These are phyloP conservation scores for Eudasyphora cyanicolor DNA, from an alignment of 2,888 invertebrate species.

Conservation along the genomic window DNA sequence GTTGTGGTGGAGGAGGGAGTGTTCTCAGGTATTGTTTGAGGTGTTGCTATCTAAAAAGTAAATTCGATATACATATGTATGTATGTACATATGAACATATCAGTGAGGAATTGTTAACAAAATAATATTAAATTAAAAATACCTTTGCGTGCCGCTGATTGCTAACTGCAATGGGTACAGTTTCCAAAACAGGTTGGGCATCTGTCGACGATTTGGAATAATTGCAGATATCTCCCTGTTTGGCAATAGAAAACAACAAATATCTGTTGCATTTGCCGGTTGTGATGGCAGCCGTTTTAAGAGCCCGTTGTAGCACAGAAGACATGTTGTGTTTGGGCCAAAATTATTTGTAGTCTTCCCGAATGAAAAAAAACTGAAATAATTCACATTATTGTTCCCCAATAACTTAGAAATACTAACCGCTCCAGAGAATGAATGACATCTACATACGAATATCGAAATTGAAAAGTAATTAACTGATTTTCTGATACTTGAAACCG, in stretches of 20 bases:
- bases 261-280: slow-evolving; percentile 37
- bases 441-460: not conserved
- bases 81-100: too few relatives aligned
- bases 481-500: not conserved
- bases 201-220: slow-evolving; percentile 37
- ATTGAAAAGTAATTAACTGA: not conserved
- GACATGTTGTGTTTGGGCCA: slow-evolving; percentile 42
- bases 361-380: not conserved
- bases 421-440: not conserved
- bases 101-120: not conserved
- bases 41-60: slow-evolving; percentile 29
- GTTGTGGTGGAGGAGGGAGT: slow-evolving; percentile 69
- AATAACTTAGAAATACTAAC: not conserved
- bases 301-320: slow-evolving; percentile 46
- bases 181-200: slow-evolving; percentile 30
- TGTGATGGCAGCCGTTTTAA: slow-evolving; percentile 33
- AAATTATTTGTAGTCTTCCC: not conserved
- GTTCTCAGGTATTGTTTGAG: not conserved
- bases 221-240: slow-evolving; percentile 29
- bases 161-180: not conserved
- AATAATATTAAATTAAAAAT: not conserved
- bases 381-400: not conserved
- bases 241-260: not conserved
- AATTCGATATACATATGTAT: not conserved
- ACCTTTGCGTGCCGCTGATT: slow-evolving; percentile 49